phyloP scores from a whole-genome alignment of 2,888 invertebrate species.

The Drosophila meridionalis region DNA sequence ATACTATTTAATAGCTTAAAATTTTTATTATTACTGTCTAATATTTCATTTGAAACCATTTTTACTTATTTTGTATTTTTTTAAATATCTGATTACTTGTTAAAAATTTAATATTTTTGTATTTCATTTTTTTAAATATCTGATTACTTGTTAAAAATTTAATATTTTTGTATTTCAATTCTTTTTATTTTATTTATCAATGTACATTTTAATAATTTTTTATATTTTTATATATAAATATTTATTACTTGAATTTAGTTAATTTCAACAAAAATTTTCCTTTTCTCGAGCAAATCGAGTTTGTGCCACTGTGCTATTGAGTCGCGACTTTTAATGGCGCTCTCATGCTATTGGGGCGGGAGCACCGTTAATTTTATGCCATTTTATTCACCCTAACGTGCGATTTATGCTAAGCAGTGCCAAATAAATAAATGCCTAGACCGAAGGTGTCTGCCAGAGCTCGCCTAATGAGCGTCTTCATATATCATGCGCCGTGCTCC shows the following conservation, averaged over 20 bases:
- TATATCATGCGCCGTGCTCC: constrained; percentile 34
- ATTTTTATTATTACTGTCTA: too few relatives aligned
- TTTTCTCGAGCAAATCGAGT: background rate
- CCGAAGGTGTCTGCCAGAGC: constrained; percentile 63
- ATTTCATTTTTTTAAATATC: too few relatives aligned
- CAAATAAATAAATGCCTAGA: constrained; percentile 72
- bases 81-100: too few relatives aligned
- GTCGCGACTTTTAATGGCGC: constrained; percentile 38
- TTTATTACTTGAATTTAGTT: background rate
- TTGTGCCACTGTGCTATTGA: constrained; percentile 47
- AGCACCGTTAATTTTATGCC: constrained; percentile 76
- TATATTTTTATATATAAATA: background rate
- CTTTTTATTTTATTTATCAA: too few relatives aligned
- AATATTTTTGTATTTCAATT: too few relatives aligned
- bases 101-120: too few relatives aligned
- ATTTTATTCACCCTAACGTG: constrained; percentile 73
- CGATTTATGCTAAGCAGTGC: constrained; percentile 76
- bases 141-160: too few relatives aligned
- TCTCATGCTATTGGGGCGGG: constrained; percentile 25
- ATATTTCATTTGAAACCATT: too few relatives aligned
- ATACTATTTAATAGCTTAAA: too few relatives aligned
- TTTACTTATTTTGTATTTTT: too few relatives aligned
- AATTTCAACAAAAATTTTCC: background rate
- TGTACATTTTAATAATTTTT: too few relatives aligned
- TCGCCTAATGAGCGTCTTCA: constrained; percentile 56